Evolutionary conservation across 2,797 vertebrate genomes (phyloP).

Genomic region (Ptychadena robeensis): DNA sequence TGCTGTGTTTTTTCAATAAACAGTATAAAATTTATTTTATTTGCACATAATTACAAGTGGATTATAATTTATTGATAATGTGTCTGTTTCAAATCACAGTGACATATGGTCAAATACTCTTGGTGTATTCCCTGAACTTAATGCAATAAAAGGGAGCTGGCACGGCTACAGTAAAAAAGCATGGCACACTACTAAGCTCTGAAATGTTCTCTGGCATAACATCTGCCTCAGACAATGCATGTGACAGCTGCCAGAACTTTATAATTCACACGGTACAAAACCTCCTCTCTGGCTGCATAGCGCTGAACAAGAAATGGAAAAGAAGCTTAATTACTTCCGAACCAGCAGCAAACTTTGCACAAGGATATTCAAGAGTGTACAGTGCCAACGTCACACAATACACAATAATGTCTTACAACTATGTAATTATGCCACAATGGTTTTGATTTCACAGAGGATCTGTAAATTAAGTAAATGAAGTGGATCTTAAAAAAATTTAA

Average conservation of each 20-base stretch:
- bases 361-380: not conserved
- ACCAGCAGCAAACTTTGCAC: slow-evolving; percentile 17
- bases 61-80: slow-evolving; percentile 49
- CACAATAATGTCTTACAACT: not conserved
- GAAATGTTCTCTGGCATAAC: slow-evolving; percentile 47
- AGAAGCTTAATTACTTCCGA: slow-evolving; percentile 19
- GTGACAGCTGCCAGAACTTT: slow-evolving; percentile 54
- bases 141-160: slow-evolving; percentile 44
- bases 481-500: too few relatives aligned
- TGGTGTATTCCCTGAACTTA: slow-evolving; percentile 48
- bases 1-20: not conserved
- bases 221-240: slow-evolving; percentile 49
- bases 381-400: not conserved
- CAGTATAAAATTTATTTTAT: slow-evolving; percentile 9
- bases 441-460: not conserved
- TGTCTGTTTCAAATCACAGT: slow-evolving; percentile 36
- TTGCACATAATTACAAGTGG: slow-evolving; percentile 37
- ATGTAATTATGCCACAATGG: not conserved
- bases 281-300: slow-evolving; percentile 18
- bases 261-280: slow-evolving; percentile 44
- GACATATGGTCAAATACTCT: slow-evolving; percentile 49
- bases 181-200: slow-evolving; percentile 34
- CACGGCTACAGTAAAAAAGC: slow-evolving; percentile 44
- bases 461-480: too few relatives aligned
- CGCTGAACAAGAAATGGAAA: slow-evolving; percentile 18